Percentiles rank a stretch among this genome's conserved stretches.
Evolutionary conservation across 1,140 invertebrate genomes (phyloP).

Genomic region (Sarcophaga peregrina): DNA sequence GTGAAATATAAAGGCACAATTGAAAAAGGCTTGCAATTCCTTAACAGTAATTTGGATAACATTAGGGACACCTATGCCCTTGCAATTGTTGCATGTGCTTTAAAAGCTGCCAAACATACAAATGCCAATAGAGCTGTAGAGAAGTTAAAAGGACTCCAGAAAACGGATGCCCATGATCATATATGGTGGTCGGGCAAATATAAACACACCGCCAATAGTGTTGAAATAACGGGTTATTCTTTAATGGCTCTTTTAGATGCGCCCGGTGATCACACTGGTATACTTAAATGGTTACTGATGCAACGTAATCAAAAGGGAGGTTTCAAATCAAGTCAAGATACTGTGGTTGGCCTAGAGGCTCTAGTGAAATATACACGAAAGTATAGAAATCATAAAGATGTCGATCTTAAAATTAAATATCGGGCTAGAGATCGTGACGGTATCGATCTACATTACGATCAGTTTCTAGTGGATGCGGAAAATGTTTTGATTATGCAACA

Average conservation of each 20-base stretch:
- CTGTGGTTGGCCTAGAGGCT: constrained; percentile 73
- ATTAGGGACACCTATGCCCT: constrained; percentile 82
- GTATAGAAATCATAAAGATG: constrained; percentile 52
- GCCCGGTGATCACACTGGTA: constrained; percentile 70
- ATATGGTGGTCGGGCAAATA: constrained; percentile 60
- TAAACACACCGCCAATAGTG: constrained; percentile 73
- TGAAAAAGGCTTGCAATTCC: constrained; percentile 82
- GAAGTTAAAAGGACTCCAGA: constrained; percentile 48
- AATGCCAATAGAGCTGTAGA: constrained; percentile 52
- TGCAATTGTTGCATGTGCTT: constrained; percentile 80
- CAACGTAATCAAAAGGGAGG: constrained; percentile 80
- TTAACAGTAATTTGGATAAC: constrained; percentile 78
- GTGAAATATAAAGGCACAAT: constrained; percentile 74
- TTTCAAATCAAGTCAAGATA: constrained; percentile 79
- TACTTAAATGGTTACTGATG: constrained; percentile 75
- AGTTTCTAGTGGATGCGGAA: constrained; percentile 63
- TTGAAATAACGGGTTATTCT: constrained; percentile 83
- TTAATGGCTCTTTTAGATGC: constrained; percentile 75
- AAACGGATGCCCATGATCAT: constrained; percentile 51
- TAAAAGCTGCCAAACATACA: constrained; percentile 79
- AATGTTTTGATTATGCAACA: constrained; percentile 68
- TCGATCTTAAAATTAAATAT: constrained; percentile 49
- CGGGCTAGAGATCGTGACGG: constrained; percentile 47
- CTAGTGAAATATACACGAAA: constrained; percentile 71
- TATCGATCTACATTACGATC: constrained; percentile 57